phyloP scores from a whole-genome alignment of 2,888 invertebrate genomes.

The Chaetoderma sp. region DNA sequence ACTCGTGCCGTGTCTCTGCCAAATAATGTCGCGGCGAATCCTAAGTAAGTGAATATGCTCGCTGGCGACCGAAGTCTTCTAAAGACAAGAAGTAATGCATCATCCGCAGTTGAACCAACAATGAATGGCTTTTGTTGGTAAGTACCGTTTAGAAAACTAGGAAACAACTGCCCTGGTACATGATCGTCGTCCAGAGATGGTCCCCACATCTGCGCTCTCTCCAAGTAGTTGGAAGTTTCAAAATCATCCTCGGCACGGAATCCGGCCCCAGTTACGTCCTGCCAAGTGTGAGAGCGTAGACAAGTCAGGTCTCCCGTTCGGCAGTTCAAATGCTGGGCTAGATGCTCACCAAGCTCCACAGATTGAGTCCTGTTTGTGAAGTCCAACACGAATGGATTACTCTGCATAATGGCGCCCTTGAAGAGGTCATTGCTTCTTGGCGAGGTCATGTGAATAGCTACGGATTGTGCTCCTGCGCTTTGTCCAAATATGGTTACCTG shows the following conservation, averaged over 20 bases:
- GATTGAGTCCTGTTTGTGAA: constrained; percentile 44
- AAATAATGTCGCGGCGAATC: constrained; percentile 42
- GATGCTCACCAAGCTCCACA: constrained; percentile 38
- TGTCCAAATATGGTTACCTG: constrained; percentile 54
- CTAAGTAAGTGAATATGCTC: constrained; percentile 49
- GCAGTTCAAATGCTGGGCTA: constrained; percentile 43
- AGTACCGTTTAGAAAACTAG: constrained; percentile 32
- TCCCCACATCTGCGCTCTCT: constrained; percentile 55
- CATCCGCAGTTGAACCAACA: constrained; percentile 51
- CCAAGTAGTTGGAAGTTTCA: constrained; percentile 49
- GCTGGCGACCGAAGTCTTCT: too few species aligned
- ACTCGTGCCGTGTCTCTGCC: constrained; percentile 36
- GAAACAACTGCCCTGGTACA: constrained; percentile 45
- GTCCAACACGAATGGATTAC: constrained; percentile 44
- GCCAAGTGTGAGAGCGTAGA: constrained; percentile 41
- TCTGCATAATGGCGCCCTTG: constrained; percentile 43
- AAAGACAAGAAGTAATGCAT: too few species aligned
- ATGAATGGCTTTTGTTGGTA: constrained; percentile 46
- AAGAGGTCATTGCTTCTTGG: constrained; percentile 34
- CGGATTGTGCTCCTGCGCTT: constrained; percentile 50
- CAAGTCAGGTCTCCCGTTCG: constrained; percentile 40
- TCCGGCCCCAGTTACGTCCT: constrained; percentile 51
- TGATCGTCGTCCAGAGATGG: constrained; percentile 51
- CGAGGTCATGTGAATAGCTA: constrained; percentile 39
- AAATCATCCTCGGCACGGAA: constrained; percentile 34